Base-by-base conservation (phyloP, 2,888 invertebrate species). In the Lithophane socia region DNA sequence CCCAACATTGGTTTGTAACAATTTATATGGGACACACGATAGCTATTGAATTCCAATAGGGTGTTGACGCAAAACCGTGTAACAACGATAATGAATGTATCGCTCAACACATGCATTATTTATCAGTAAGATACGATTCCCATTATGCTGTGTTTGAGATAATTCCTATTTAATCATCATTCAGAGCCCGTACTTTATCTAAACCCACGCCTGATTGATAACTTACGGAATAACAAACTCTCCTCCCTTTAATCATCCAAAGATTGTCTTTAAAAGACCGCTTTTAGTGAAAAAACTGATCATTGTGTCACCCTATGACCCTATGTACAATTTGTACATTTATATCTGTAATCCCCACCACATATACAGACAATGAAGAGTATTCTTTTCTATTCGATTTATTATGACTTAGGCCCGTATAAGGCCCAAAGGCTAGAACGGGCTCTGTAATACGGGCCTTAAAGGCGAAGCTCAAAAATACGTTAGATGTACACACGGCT, bases 41-140 rank as follows among this genome's bases (percentile, higher is more conserved):
- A 52, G 9, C 42, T 63, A 56, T 73, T 77, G 87, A 88, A 87
- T 87, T 8, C 54, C 72, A 76, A 87, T 77, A 29, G 52, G 24
- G 18, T 21, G 72, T 75, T 86, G 87, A 77, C 80, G 87, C 60
- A 86, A 75, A 75, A 13, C 73, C 42, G 44, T 61, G 69, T 73
- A 72, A 86, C 79, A 78, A 58, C n/a, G n/a, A 58, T 82, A 84
- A 83, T 75, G 69, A 70, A 75, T 73, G 56, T 64, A 77, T 64
- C 54, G 49, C 29, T 60, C 58, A 52, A 47, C 42, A 60, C n/a
- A 73, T 76, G 69, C n/a, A 61, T 72, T 83, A 85, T 85, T 74
- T 44, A 75, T 65, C 44, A 60, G 24, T 24, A 21, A 76, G 56
- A 58, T 68, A 61, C 24, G 24, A 13, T 42, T 2, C 12, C 21